Percentiles rank a stretch among this genome's conserved stretches.
These are phyloP conservation scores for Alentia gelatinosa DNA, from an alignment of 2,888 invertebrate genomes.

Conservation along the genomic window DNA sequence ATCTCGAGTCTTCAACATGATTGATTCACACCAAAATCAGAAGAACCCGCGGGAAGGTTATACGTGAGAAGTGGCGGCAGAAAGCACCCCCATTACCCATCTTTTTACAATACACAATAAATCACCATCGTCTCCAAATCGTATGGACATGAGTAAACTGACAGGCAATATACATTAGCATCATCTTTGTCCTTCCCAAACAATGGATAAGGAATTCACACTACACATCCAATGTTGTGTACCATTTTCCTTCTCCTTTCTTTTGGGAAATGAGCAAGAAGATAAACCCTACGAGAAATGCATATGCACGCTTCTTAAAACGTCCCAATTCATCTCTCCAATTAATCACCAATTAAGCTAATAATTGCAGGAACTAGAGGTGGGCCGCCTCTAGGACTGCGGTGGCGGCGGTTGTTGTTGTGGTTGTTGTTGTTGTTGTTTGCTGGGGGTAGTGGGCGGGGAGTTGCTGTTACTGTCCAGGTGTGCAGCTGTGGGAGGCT, in stretches of 20 bases:
- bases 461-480: constrained; percentile 38
- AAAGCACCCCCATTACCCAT: constrained; percentile 3
- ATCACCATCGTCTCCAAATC: not conserved
- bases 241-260: not conserved
- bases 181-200: constrained; percentile 5
- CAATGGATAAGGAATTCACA: not conserved
- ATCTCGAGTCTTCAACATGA: constrained; percentile 41
- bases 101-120: constrained; percentile 27
- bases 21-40: constrained; percentile 30
- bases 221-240: not conserved
- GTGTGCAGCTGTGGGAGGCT: not conserved
- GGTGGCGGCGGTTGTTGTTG: constrained; percentile 24
- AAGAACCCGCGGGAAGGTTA: constrained; percentile 33
- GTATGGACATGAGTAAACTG: constrained; percentile 32
- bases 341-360: constrained; percentile 4
- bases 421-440: constrained; percentile 20
- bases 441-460: constrained; percentile 32
- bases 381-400: not conserved
- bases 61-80: constrained; percentile 35
- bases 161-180: constrained; percentile 51
- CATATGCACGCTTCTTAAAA: not conserved
- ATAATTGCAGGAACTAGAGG: not conserved
- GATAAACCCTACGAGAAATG: constrained; percentile 20
- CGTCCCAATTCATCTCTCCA: not conserved
- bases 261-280: constrained; percentile 16